These are phyloP conservation scores for Hyphantria cunea DNA, from an alignment of 1,140 invertebrate genomes.

Conservation along the genomic window DNA sequence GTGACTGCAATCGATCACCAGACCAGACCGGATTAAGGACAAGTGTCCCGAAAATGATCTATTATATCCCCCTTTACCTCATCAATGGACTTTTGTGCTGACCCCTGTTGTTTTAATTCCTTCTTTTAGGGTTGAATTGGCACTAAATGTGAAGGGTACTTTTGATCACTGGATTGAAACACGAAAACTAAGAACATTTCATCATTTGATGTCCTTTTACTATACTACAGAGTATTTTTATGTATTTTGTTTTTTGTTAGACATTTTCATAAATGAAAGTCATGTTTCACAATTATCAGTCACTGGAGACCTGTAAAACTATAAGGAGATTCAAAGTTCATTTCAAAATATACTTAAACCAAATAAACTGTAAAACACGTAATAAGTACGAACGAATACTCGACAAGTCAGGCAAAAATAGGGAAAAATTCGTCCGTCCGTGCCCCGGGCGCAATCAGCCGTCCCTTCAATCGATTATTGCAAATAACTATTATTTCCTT, in stretches of 20 bases:
- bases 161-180: not conserved
- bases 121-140: conserved; percentile 71
- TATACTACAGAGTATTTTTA: no score
- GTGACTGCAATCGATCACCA: conserved; percentile 45
- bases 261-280: no score
- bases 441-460: conserved; percentile 76
- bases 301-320: no score
- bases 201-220: no score
- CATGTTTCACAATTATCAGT: no score
- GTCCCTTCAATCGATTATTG: conserved; percentile 78
- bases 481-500: conserved; percentile 81
- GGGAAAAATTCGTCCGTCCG: conserved; percentile 54
- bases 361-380: conserved; percentile 15
- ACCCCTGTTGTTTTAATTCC: conserved; percentile 74
- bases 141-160: conserved; percentile 9
- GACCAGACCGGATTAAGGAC: conserved; percentile 60
- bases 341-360: conserved; percentile 5
- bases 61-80: conserved; percentile 76
- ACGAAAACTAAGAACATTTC: not conserved
- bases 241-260: no score
- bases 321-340: not conserved
- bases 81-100: conserved; percentile 69
- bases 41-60: conserved; percentile 76
- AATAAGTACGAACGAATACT: conserved; percentile 18
- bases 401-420: conserved; percentile 54